phyloP scores from a whole-genome alignment of 2,888 invertebrate genomes.

The Cremastinae sp. region DNA sequence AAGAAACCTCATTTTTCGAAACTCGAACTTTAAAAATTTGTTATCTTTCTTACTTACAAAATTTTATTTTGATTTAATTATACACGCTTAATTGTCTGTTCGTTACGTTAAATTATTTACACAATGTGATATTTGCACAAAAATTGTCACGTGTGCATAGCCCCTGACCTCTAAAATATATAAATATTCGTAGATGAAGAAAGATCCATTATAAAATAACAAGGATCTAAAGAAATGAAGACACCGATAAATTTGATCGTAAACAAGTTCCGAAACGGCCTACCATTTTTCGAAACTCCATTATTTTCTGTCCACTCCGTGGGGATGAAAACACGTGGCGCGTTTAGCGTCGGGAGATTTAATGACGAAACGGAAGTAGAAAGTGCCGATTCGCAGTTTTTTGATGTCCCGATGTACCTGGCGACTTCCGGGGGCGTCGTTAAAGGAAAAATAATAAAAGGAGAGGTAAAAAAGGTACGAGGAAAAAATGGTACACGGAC shows the following conservation, averaged over 20 bases:
- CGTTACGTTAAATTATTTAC: no score
- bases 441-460: conserved; percentile 39
- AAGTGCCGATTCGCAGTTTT: conserved; percentile 35
- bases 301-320: not conserved
- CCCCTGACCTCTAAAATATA: no score
- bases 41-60: no score
- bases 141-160: no score
- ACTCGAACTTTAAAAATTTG: no score
- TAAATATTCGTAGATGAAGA: not conserved
- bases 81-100: no score
- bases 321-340: conserved; percentile 4
- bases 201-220: conserved; percentile 9
- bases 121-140: no score
- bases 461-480: conserved; percentile 14
- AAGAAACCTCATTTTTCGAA: no score
- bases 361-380: conserved; percentile 33
- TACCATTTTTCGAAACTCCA: not conserved
- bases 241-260: not conserved
- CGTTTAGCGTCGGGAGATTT: conserved; percentile 2
- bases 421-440: conserved; percentile 17
- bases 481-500: conserved; percentile 28
- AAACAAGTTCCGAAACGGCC: no score
- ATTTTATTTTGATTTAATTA: no score
- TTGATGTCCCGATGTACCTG: conserved; percentile 43
- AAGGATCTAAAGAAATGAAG: conserved; percentile 19